Evolutionary conservation across 2,888 invertebrate genomes (phyloP), one percentile per base, ranked within the genome.

Genomic region (Cremastinae sp.): DNA sequence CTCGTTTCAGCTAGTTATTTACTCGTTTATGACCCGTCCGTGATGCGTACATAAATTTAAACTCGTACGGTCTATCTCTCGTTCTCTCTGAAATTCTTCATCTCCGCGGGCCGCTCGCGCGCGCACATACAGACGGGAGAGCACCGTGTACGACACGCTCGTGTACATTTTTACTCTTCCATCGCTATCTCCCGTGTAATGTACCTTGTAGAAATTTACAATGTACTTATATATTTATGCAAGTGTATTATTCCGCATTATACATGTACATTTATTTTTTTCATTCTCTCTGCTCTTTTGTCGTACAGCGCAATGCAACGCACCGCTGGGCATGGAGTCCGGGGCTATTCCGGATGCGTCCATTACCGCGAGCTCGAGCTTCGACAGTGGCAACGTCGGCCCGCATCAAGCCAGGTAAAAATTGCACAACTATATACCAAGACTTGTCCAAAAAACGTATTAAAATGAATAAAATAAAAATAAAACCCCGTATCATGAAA

Each of bases 261-360:
- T 61, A 12, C 10, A 58, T 5, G 10, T 37, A 12, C 28, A 20
- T 49, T 28, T 55, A 45, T 14, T 74, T 66, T 56, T 62, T 75
- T 77, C 45, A 71, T 55, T 56, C 53, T 77, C 20, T n/a, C 68
- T 73, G 65, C 74, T 28, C 28, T 28, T 28, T 28, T 28, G 28
- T 28, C 28, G 28, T 90, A 56, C 90, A 93, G 93, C 91, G 74
- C 91, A 92, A 90, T 93, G 93, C 87, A 90, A 90, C 81, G 90
- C 90, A 76, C 91, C 93, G 53, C 90, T 94, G 84, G 94, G 94
- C 70, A 93, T 94, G 94, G 92, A 93, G 88, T 91, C 92, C 51
- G 92, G 92, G 51, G 90, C 90, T 75, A 93, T 94, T 80, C 90
- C 90, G 78, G 93, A 94, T 88, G 90, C 90, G 79, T 93, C 93